phyloP scores from a whole-genome alignment of 1,140 invertebrate genomes.

The Hesperophylax magnus region DNA sequence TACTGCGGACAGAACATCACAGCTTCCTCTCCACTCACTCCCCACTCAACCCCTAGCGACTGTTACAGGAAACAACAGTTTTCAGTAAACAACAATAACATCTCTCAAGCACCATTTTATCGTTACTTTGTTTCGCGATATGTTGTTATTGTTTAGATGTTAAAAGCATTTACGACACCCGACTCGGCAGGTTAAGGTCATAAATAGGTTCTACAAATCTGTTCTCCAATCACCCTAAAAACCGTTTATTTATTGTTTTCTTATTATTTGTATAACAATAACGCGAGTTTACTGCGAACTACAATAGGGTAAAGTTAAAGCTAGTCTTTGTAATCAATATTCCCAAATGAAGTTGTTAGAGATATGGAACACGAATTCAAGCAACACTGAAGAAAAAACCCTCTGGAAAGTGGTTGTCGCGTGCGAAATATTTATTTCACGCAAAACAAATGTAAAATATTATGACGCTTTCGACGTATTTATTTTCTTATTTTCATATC shows the following conservation, averaged over 20 bases:
- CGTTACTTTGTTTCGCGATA: not conserved
- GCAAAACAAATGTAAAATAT: constrained; percentile 37
- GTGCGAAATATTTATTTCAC: constrained; percentile 35
- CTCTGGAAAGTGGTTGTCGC: constrained; percentile 20
- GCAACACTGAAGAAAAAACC: constrained; percentile 2
- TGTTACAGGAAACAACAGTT: constrained; percentile 3
- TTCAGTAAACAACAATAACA: constrained; percentile 7
- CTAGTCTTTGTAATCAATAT: constrained; percentile 29
- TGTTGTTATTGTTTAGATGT: not conserved
- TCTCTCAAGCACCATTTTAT: not conserved
- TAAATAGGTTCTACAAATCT: not conserved
- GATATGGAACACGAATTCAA: constrained; percentile 19
- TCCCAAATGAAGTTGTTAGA: constrained; percentile 31
- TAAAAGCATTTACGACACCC: not conserved
- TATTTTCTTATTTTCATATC: constrained; percentile 30
- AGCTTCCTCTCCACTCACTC: too few relatives aligned
- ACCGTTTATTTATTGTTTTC: constrained; percentile 32
- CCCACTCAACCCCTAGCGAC: not conserved
- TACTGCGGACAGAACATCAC: too few relatives aligned
- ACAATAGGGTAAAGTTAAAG: constrained; percentile 2
- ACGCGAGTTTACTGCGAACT: not conserved
- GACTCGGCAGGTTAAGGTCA: not conserved
- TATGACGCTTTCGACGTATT: constrained; percentile 29
- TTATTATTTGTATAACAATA: constrained; percentile 5
- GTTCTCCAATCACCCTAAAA: constrained; percentile 11